Evolutionary conservation across 2,113 vertebrate species (phyloP).

Genomic region (Glaucidium brasilianum): DNA sequence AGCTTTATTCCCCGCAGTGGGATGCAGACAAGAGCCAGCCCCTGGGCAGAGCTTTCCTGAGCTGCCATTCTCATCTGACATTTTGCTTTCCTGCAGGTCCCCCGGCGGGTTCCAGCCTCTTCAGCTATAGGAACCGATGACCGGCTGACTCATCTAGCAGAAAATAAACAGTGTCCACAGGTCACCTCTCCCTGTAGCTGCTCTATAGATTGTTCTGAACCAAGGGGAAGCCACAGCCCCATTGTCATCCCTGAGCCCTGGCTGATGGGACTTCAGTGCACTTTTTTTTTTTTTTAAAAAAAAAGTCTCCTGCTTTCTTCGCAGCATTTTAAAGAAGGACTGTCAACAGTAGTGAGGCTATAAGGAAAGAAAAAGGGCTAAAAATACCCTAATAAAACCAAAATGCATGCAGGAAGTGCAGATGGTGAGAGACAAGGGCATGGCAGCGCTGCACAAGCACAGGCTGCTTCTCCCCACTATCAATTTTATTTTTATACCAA

Average conservation of each 20-base stretch:
- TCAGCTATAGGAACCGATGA: accelerated
- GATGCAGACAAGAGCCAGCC: neutral
- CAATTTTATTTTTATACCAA: neutral
- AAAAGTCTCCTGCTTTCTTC: neutral
- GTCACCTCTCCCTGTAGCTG: neutral
- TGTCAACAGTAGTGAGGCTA: neutral
- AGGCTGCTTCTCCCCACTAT: neutral
- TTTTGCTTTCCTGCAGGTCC: neutral
- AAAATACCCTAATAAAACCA: conserved; percentile 10
- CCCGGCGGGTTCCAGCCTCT: neutral
- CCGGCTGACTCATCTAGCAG: neutral
- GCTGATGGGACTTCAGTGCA: neutral
- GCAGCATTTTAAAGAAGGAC: neutral
- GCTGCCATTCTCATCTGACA: neutral
- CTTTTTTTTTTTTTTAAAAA: too few species aligned
- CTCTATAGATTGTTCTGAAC: neutral
- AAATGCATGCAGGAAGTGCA: neutral
- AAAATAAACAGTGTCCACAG: neutral
- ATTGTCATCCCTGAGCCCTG: neutral
- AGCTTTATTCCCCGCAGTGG: neutral
- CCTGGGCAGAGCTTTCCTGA: neutral
- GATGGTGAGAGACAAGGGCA: conserved; percentile 35
- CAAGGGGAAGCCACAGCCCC: neutral
- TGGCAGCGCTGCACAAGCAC: neutral
- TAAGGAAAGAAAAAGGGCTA: neutral